Base-by-base conservation (phyloP, 2,888 invertebrate species). In the Synanthedon tipuliformis region DNA sequence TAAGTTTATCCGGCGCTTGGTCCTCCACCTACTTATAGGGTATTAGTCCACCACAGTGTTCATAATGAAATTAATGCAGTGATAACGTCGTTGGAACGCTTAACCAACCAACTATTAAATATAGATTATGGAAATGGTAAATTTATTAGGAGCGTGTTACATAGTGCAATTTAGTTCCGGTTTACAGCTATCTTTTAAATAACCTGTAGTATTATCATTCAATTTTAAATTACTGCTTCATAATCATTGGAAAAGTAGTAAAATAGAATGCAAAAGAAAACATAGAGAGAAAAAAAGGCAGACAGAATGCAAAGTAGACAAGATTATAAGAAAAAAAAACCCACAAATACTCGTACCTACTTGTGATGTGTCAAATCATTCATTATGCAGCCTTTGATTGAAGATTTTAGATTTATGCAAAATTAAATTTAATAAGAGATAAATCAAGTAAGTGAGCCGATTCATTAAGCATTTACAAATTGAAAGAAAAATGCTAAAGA, bases 1-100 rank as follows among this genome's bases (percentile, higher is more conserved):
- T 34, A 34, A 34, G 34, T 34, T 8, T 34, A 34, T 10, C 3
- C 34, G 23, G 23, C 23, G 23, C 23, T 23, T 34, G 10, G 7
- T 3, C 5, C 2, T 3, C 34, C 10, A 10, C 10, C 10, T 10
- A 34, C 34, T 34, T 8, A 10, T 34, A 1, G 7, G 34, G 10
- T 34, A 34, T 10, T 34, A 34, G 34, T 34, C 34, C 34, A 34
- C 34, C 34, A 34, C 34, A 10, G 34, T 34, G 34, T 34, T 34
- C 7, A 45, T n/a, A 45, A 45, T 11, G 7, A 45, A 49, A 8
- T 49, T 76, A 71, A 82, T 80, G 79, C 84, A 85, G 83, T 85
- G 85, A 85, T 85, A 85, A 78, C 82, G 81, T 72, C 78, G 71
- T 73, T 71, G 73, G 68, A 68, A 78, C 76, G 75, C 74, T 68